These are phyloP conservation scores for Pavo muticus DNA, from an alignment of 2,113 vertebrate species.

Conservation along the genomic window DNA sequence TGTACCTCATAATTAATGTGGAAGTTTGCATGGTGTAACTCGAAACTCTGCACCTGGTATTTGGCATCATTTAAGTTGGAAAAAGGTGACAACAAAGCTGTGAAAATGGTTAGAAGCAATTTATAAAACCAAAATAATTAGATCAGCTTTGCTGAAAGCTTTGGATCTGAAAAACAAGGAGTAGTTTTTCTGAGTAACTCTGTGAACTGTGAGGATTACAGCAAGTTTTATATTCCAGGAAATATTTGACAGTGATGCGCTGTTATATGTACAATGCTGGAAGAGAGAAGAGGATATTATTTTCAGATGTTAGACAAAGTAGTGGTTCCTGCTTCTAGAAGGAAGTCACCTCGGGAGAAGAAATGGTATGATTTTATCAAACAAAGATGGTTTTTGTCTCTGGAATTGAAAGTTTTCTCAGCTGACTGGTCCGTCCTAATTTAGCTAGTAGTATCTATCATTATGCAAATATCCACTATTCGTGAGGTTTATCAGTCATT, in stretches of 20 bases:
- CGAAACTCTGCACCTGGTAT: background rate
- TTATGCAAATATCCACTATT: background rate
- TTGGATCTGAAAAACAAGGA: background rate
- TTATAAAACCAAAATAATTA: background rate
- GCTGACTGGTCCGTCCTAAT: background rate
- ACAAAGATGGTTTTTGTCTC: background rate
- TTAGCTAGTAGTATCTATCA: background rate
- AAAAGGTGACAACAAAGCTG: conserved; percentile 1
- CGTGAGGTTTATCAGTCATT: background rate
- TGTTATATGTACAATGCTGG: background rate
- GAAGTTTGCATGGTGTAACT: background rate
- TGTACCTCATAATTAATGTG: background rate
- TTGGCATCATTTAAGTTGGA: background rate
- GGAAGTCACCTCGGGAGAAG: background rate
- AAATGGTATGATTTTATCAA: background rate
- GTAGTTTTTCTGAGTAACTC: background rate
- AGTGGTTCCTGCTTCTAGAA: background rate
- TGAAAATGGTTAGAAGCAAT: background rate
- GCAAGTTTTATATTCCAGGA: background rate
- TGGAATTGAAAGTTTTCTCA: background rate
- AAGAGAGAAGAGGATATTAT: background rate
- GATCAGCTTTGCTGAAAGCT: conserved; percentile 4
- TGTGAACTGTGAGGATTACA: background rate
- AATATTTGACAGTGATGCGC: background rate
- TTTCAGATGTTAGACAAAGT: background rate